Evolutionary conservation across 2,888 invertebrate species (phyloP), one percentile per base, ranked within the genome.

Genomic region (Eristalis intricaria): DNA sequence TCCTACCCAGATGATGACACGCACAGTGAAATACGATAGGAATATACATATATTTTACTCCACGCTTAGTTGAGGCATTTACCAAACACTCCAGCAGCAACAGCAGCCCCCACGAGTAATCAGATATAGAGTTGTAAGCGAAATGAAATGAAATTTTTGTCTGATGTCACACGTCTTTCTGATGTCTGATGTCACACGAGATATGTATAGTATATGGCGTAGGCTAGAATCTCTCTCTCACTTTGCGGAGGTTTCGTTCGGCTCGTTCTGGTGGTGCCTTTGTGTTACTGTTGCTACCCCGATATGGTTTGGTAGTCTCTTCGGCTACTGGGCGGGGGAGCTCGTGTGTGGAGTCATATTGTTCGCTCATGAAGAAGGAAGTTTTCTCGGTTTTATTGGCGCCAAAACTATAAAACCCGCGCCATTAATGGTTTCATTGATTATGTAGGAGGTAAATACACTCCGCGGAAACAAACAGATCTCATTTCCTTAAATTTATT

Each of bases 101-200:
- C 43, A 43, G n/a, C 19, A 50, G 50, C 50, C 50, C 60, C 65
- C 40, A 50, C 84, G 23, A 74, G 60, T 60, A 23, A 60, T 60
- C 26, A 60, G 60, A 60, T 60, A 60, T 60, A 70, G 65, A 64
- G 29, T 38, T 61, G 70, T 56, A 63, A 65, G 40, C 61, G 73
- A 76, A 85, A 73, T 76, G 38, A 75, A 71, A 23, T 76, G 71
- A 50, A 84, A 84, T 75, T 80, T 69, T 80, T 66, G 84, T 74
- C 86, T 86, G 86, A 86, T 86, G 86, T 86, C 86, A 86, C 71
- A 73, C 76, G 61, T 74, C 68, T 69, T 75, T 71, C 80, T 85
- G 50, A 50, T n/a, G 60, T 60, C 60, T 60, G 82, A 85, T 85
- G 85, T 85, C 81, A 85, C 84, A 84, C 69, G 13, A 23, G 50